A percentile compares a stretch with the other conserved stretches of the same genome.
These are phyloP conservation scores for Agrypnus murinus DNA, from an alignment of 2,888 invertebrate genomes.

Conservation along the genomic window DNA sequence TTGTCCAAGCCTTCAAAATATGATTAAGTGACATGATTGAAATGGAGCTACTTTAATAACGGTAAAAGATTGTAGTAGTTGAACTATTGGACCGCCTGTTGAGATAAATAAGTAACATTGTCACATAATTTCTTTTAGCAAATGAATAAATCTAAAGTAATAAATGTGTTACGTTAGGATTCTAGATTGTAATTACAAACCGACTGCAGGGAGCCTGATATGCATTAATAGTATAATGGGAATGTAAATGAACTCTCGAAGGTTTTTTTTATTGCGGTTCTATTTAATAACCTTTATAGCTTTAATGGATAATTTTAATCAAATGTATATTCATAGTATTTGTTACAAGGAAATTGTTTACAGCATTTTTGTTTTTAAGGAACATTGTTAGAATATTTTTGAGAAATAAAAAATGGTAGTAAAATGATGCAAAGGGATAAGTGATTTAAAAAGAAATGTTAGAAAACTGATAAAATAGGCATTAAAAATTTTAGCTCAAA, in stretches of 20 bases:
- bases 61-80: not conserved
- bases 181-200: conserved; percentile 16
- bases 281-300: not conserved
- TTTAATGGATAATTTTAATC: not conserved
- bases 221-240: conserved; percentile 12
- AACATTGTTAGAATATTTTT: too few species aligned
- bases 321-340: not conserved
- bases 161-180: not conserved
- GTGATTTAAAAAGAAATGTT: too few species aligned
- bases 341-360: conserved; percentile 7
- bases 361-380: not conserved
- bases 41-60: not conserved
- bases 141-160: not conserved
- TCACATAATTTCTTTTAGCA: not conserved
- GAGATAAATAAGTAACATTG: conserved; percentile 2
- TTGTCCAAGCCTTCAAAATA: not conserved
- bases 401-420: too few species aligned
- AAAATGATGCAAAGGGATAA: too few species aligned
- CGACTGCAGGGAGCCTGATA: conserved; percentile 9
- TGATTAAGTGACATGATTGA: not conserved
- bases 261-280: not conserved
- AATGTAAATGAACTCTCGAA: conserved; percentile 22
- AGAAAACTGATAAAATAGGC: too few species aligned
- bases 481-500: too few species aligned
- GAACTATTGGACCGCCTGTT: not conserved